Percentiles rank a stretch among this genome's conserved stretches.
phyloP scores from a whole-genome alignment of 2,113 vertebrate genomes.

The Himantopus leucocephalus region DNA sequence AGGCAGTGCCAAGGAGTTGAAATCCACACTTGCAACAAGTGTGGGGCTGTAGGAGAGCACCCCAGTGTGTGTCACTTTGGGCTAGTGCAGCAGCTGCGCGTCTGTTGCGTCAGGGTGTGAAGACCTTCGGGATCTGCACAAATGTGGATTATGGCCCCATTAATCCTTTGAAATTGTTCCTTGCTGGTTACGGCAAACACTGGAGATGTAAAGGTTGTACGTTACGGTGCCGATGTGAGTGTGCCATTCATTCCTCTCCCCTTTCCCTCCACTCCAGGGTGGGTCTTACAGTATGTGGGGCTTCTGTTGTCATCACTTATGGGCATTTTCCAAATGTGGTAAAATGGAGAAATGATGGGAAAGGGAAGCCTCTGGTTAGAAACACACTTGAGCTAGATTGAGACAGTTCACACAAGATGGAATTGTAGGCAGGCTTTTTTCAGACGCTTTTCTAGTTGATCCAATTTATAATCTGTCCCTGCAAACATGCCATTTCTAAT shows the following conservation, averaged over 20 bases:
- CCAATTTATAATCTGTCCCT: constrained; percentile 61
- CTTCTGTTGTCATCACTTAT: not conserved
- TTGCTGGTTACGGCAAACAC: not conserved
- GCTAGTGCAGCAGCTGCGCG: rapidly evolving
- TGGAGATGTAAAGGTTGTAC: not conserved
- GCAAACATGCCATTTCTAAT: constrained; percentile 62
- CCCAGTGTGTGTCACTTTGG: too few relatives aligned
- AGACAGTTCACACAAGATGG: constrained; percentile 7
- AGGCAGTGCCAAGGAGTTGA: not conserved
- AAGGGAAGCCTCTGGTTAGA: not conserved
- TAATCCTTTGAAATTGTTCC: not conserved
- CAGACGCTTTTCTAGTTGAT: constrained; percentile 45
- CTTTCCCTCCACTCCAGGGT: not conserved
- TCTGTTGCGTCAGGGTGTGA: not conserved
- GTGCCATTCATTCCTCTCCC: not conserved
- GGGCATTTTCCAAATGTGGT: not conserved
- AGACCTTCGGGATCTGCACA: not conserved
- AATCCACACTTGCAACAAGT: not conserved
- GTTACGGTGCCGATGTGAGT: too few relatives aligned
- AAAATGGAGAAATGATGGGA: constrained; percentile 5
- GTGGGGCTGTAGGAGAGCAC: not conserved
- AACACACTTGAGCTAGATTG: not conserved
- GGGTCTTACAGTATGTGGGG: not conserved
- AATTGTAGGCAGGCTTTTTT: constrained; percentile 18
- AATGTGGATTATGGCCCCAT: not conserved